A percentile compares a stretch with the other conserved stretches of the same genome.
phyloP scores from a whole-genome alignment of 2,888 invertebrate species.

The Gastracanthus pulcherrimus region DNA sequence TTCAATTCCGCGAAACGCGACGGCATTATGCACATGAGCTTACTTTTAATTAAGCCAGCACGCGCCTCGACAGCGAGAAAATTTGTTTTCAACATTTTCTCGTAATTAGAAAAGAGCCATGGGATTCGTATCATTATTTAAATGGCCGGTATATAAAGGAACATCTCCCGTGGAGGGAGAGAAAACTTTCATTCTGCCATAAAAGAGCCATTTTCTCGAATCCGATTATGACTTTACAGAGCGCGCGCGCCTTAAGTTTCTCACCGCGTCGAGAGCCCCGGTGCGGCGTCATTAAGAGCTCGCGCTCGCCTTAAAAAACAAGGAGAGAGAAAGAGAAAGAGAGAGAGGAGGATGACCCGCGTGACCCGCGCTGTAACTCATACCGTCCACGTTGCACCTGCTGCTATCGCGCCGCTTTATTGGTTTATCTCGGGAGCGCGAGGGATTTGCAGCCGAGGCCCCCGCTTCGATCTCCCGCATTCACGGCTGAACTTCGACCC shows the following conservation, averaged over 20 bases:
- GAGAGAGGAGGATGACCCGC: conserved; percentile 64
- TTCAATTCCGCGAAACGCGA: not conserved
- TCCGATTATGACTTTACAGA: conserved; percentile 38
- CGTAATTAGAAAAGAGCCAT: conserved; percentile 36
- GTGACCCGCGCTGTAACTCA: conserved; percentile 70
- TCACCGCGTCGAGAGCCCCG: conserved; percentile 56
- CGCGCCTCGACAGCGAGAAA: not conserved
- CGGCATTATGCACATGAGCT: not conserved
- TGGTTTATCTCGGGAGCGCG: conserved; percentile 72
- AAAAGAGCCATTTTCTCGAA: conserved; percentile 41
- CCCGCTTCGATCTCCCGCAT: conserved; percentile 42
- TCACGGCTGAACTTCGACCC: conserved; percentile 18
- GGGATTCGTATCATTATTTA: conserved; percentile 43
- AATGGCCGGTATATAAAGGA: conserved; percentile 15
- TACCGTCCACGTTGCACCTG: too few relatives aligned
- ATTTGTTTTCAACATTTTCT: conserved; percentile 26
- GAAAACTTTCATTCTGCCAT: conserved; percentile 27
- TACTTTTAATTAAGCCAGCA: conserved; percentile 30
- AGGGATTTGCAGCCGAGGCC: too few relatives aligned
- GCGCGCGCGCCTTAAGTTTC: conserved; percentile 21
- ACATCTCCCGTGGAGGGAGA: not conserved
- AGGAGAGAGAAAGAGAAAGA: not conserved
- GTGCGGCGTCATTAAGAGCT: conserved; percentile 54
- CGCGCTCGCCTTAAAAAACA: not conserved
- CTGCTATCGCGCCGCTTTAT: conserved; percentile 70